phyloP scores from a whole-genome alignment of 2,113 vertebrate species.

The Charadrius vociferus region DNA sequence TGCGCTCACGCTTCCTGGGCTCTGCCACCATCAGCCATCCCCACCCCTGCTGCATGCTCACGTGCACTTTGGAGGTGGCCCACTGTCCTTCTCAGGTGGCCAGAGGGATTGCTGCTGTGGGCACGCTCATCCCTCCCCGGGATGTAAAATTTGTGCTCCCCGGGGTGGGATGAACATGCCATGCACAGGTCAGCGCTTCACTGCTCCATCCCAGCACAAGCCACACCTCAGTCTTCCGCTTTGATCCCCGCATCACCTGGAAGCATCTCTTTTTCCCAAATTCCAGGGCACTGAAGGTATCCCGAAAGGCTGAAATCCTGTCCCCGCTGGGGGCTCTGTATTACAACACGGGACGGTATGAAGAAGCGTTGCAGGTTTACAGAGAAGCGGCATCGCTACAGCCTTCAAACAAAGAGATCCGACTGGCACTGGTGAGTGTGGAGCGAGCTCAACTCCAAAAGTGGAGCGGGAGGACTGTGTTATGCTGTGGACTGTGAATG shows the following conservation, averaged over 20 bases:
- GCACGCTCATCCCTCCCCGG: not conserved
- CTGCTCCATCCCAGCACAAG: not conserved
- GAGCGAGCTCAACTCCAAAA: accelerated
- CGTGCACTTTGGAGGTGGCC: not conserved
- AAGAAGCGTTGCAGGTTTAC: slow-evolving; percentile 90
- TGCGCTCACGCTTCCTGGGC: not conserved
- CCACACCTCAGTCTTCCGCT: accelerated
- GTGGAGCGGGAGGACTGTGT: too few relatives aligned
- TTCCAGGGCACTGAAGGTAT: slow-evolving; percentile 87
- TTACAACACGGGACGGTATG: slow-evolving; percentile 92
- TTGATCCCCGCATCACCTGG: not conserved
- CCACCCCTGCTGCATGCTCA: not conserved
- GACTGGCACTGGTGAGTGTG: slow-evolving; percentile 87
- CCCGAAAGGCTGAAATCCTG: slow-evolving; percentile 86
- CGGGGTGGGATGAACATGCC: not conserved
- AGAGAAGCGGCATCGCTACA: slow-evolving; percentile 83
- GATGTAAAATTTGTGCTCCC: not conserved
- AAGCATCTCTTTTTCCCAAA: not conserved
- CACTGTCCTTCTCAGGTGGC: not conserved
- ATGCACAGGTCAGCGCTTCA: not conserved
- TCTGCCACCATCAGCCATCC: not conserved
- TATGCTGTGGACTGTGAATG: not conserved
- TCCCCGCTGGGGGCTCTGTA: slow-evolving; percentile 92
- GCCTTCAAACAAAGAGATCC: slow-evolving; percentile 85
- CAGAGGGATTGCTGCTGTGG: not conserved